Percentiles rank a stretch among this genome's conserved stretches.
Conservation (phyloP, 2,113 vertebrate genomes). For the Pogona vitticeps region DNA sequence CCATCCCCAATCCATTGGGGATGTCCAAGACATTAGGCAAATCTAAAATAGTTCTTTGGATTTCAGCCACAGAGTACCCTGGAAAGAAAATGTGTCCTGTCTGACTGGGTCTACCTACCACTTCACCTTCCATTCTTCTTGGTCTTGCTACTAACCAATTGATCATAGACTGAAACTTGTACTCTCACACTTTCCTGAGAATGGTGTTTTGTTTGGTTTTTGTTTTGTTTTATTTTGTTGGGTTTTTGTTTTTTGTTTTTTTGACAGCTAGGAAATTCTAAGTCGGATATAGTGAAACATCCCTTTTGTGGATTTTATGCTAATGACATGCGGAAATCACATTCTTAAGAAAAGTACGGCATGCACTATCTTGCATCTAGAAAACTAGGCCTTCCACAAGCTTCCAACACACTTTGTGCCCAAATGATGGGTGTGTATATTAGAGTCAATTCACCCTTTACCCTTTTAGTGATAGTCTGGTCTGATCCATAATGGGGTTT, state of each 20-base stretch:
- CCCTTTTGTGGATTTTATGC: not conserved
- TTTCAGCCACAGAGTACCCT: not conserved
- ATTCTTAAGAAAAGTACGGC: not conserved
- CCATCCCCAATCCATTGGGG: not conserved
- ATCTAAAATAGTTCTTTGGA: not conserved
- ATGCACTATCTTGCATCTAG: not conserved
- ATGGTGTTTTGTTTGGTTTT: too few relatives aligned
- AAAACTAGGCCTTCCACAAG: not conserved
- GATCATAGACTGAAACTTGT: not conserved
- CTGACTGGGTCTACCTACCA: not conserved
- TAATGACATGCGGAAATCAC: not conserved
- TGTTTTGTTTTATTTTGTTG: too few relatives aligned
- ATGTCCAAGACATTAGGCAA: not conserved
- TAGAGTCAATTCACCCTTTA: too few relatives aligned
- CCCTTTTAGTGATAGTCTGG: too few relatives aligned
- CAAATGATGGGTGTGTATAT: too few relatives aligned
- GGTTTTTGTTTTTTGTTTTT: too few relatives aligned
- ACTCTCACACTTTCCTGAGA: too few relatives aligned
- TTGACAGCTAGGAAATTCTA: not conserved
- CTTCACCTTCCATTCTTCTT: not conserved
- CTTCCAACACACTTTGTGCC: too few relatives aligned
- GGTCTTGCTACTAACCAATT: not conserved
- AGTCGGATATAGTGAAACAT: not conserved
- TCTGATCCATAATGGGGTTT: too few relatives aligned
- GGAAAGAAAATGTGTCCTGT: not conserved